Conservation (phyloP, 2,113 vertebrate species). For the Steatornis caripensis region DNA sequence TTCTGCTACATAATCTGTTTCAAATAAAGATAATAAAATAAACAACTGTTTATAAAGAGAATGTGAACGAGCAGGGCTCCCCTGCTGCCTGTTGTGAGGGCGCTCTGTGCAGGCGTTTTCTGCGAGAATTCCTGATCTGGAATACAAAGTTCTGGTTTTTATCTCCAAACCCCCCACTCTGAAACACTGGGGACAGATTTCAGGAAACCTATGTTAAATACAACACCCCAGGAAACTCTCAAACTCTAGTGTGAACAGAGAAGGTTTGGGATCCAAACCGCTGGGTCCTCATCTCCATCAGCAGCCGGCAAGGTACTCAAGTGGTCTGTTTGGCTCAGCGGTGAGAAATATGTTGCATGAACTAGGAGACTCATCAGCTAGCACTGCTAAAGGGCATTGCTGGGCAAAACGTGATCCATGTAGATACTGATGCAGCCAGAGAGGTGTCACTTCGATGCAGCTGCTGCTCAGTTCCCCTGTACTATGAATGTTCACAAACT, state of each 20-base stretch:
- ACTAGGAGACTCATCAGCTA: not conserved
- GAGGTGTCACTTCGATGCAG: not conserved
- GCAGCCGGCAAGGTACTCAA: not conserved
- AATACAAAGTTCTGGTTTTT: conserved; percentile 40
- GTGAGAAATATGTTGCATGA: not conserved
- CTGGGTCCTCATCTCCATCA: not conserved
- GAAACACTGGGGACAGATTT: conserved; percentile 20
- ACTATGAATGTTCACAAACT: not conserved
- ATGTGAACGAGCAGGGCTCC: conserved; percentile 41
- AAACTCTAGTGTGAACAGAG: not conserved
- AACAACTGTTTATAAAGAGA: conserved; percentile 72
- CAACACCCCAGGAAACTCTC: not conserved
- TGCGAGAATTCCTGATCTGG: conserved; percentile 55
- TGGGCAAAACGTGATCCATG: not conserved
- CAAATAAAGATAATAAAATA: conserved; percentile 74
- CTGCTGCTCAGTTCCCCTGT: not conserved
- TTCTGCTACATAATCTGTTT: conserved; percentile 68
- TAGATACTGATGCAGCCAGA: not conserved
- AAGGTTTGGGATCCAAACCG: not conserved
- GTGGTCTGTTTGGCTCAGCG: not conserved
- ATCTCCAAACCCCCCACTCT: conserved; percentile 33
- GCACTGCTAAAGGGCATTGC: not conserved
- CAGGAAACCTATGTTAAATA: conserved; percentile 12
- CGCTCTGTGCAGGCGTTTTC: conserved; percentile 24
- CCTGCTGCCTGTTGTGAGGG: conserved; percentile 4